Conservation (phyloP, 2,888 invertebrate genomes). For the Ptilodon capucinus region DNA sequence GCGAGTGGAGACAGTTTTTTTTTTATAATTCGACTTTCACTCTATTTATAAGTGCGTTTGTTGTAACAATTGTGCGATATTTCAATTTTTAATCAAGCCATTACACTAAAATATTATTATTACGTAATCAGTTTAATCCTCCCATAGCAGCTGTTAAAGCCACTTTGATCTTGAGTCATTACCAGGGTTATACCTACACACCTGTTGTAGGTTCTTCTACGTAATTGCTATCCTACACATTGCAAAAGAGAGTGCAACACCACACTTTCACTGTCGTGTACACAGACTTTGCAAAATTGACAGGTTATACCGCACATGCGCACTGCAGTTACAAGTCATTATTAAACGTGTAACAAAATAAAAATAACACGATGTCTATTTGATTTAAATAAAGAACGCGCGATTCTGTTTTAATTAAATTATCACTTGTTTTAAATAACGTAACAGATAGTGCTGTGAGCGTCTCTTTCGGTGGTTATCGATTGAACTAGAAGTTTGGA, state of each 20-base stretch:
- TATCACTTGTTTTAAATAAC: slow-evolving; percentile 5
- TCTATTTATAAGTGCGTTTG: too few species aligned
- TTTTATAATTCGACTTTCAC: too few species aligned
- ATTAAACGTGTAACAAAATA: slow-evolving; percentile 12
- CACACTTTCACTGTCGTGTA: slow-evolving; percentile 24
- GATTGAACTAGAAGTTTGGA: not conserved
- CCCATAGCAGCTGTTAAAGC: not conserved
- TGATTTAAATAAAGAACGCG: slow-evolving; percentile 7
- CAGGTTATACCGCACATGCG: slow-evolving; percentile 51
- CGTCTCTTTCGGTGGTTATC: not conserved
- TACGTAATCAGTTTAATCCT: too few species aligned
- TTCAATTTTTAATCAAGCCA: too few species aligned
- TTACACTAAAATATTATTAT: too few species aligned
- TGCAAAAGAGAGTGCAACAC: slow-evolving; percentile 15
- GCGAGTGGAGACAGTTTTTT: too few species aligned
- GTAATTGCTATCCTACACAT: slow-evolving; percentile 31
- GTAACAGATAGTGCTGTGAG: slow-evolving; percentile 1
- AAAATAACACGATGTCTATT: slow-evolving; percentile 10
- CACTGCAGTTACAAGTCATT: slow-evolving; percentile 24
- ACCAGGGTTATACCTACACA: slow-evolving; percentile 31
- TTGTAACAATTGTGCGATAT: too few species aligned
- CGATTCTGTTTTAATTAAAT: slow-evolving; percentile 3
- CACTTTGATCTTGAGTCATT: too few species aligned
- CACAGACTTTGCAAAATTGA: slow-evolving; percentile 23
- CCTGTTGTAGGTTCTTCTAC: slow-evolving; percentile 39